Evolutionary conservation across 2,888 invertebrate species (phyloP), one percentile per base, ranked within the genome.

Genomic region (Mesorhabditis sp.): DNA sequence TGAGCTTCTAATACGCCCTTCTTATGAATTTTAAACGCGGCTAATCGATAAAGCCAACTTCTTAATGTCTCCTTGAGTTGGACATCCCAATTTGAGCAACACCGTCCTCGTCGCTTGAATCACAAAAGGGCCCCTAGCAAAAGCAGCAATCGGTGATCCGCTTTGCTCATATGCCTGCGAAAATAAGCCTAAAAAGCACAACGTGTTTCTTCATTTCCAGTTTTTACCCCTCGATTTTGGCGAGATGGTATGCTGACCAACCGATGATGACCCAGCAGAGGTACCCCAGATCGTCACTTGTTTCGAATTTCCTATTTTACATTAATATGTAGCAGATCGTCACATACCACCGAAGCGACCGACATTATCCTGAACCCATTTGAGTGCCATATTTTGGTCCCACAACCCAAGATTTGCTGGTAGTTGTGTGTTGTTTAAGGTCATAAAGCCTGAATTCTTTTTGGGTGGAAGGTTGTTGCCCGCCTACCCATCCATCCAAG

Each of bases 371-470:
- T 50, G 58, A 13, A 50, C 58, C 58, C 58, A 50, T 50, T n/a
- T 50, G 10, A 50, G n/a, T n/a, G 58, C 58, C 58, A 50, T 50
- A 50, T 50, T 50, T n/a, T 50, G 58, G n/a, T 50, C 58, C 58
- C 58, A 50, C 10, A 50, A n/a, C 58, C 58, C 58, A n/a, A 50
- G 58, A 50, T 50, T 50, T 50, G 58, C 58, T n/a, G 58, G 58
- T 50, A 50, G n/a, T 13, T n/a, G 58, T n/a, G 58, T 50, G 58
- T 50, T n/a, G 58, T 50, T 50, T n/a, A 50, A 50, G 7, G 58
- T 50, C 58, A 50, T 50, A n/a, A 50, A 50, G n/a, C 58, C 58
- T 50, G n/a, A 50, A 50, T 13, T 10, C 58, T 10, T 10, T 10
- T 10, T 2, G 7, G 10, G 1, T 50, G 2, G 7, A 50, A 50